Percentiles rank a stretch among this genome's conserved stretches.
phyloP scores from a whole-genome alignment of 2,113 vertebrate species.

The Leucoraja erinaceus region DNA sequence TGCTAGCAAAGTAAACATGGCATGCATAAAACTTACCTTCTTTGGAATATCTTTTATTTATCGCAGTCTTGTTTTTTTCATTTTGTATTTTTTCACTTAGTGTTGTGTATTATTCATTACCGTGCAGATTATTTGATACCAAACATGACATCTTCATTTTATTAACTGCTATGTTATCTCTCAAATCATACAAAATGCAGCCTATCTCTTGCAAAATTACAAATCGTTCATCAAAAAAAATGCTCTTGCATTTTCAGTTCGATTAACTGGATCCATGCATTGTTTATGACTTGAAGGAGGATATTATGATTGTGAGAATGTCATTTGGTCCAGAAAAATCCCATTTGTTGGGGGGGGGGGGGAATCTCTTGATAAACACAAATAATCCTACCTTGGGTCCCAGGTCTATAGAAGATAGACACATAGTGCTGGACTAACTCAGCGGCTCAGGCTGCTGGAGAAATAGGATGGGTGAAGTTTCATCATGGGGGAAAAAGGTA shows the following conservation, averaged over 20 bases:
- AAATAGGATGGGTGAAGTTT: too few species aligned
- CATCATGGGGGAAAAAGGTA: too few species aligned
- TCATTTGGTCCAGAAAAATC: too few species aligned
- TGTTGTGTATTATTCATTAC: slow-evolving; percentile 20
- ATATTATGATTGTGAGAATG: neutral
- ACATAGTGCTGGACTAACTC: too few species aligned
- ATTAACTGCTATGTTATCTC: neutral
- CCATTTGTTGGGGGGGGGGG: too few species aligned
- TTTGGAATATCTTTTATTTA: neutral
- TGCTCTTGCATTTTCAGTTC: neutral
- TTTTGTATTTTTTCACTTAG: slow-evolving; percentile 9
- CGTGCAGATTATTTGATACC: neutral
- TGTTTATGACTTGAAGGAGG: neutral
- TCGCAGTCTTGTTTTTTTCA: neutral
- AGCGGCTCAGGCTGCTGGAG: too few species aligned
- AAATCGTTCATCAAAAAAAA: neutral
- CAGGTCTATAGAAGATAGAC: too few species aligned
- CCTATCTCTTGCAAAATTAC: neutral
- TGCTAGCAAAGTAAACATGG: neutral
- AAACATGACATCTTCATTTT: neutral
- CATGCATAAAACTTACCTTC: neutral
- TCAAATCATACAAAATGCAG: neutral
- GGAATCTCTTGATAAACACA: too few species aligned
- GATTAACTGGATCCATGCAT: neutral
- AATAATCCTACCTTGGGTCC: too few species aligned